These are phyloP conservation scores for Cisticola juncidis DNA, from an alignment of 2,113 vertebrate genomes.

Conservation along the genomic window DNA sequence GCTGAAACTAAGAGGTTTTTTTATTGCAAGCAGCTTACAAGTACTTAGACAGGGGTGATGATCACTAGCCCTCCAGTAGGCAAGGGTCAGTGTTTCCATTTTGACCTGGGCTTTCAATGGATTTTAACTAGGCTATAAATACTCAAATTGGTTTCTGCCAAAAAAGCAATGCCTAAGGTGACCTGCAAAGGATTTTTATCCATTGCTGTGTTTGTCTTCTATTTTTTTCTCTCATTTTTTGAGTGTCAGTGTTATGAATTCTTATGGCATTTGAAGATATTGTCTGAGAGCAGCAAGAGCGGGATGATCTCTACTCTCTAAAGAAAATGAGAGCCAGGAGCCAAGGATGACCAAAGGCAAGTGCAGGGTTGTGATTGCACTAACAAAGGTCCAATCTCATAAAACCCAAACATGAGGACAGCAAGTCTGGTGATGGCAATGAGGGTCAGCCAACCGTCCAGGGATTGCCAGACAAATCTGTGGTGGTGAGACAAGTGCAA, in stretches of 20 bases:
- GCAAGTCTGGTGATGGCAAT: neutral
- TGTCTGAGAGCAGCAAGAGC: neutral
- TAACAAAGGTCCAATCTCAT: neutral
- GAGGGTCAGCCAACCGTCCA: neutral
- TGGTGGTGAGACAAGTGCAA: neutral
- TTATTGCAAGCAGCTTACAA: conserved; percentile 60
- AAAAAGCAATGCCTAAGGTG: conserved; percentile 56
- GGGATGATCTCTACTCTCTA: neutral
- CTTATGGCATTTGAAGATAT: neutral
- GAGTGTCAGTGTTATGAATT: neutral
- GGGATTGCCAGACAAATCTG: neutral
- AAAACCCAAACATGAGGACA: neutral
- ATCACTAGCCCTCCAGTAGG: neutral
- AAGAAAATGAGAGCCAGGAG: neutral
- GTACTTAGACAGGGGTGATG: neutral
- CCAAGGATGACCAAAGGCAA: neutral
- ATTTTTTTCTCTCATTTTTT: neutral
- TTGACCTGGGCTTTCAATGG: conserved; percentile 19
- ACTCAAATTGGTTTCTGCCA: conserved; percentile 26
- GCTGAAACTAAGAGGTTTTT: conserved; percentile 61
- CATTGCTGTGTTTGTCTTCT: neutral
- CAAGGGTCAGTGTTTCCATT: conserved; percentile 18
- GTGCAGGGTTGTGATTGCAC: neutral
- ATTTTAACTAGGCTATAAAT: conserved; percentile 49
- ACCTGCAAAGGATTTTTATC: neutral